Conservation (phyloP, 2,113 vertebrate species). For the Pollachius pollachius region DNA sequence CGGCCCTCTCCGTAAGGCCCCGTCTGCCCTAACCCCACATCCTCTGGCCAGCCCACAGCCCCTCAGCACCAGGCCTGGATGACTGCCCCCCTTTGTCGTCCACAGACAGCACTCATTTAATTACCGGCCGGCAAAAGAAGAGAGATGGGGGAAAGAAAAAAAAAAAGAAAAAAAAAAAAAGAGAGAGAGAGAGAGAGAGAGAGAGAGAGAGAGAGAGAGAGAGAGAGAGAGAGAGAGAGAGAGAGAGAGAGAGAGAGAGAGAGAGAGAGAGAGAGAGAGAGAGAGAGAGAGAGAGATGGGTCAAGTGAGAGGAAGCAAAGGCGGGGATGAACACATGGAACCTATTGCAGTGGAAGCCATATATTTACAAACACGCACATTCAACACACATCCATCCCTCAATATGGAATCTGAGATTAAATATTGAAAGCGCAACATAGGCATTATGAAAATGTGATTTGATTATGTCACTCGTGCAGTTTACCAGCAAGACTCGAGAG, state of each 20-base stretch:
- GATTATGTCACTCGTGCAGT: slow-evolving; percentile 50
- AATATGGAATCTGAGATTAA: slow-evolving; percentile 66
- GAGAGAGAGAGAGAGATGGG: background rate
- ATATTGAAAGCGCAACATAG: slow-evolving; percentile 57
- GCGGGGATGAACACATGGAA: slow-evolving; percentile 13
- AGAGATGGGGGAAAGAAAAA: slow-evolving; percentile 8
- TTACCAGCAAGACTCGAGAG: slow-evolving; percentile 45
- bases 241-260: background rate
- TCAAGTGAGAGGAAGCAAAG: background rate
- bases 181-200: background rate
- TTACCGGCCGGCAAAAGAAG: slow-evolving; percentile 27
- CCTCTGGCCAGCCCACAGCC: slow-evolving; percentile 23
- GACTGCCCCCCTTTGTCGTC: slow-evolving; percentile 63
- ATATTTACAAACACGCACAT: background rate
- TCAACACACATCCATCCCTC: slow-evolving; percentile 36
- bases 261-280: background rate
- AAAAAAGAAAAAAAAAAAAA: background rate
- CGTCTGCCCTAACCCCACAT: too few relatives aligned
- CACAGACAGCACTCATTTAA: slow-evolving; percentile 62
- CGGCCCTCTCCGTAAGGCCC: too few relatives aligned
- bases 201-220: background rate
- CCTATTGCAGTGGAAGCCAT: background rate
- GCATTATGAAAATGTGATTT: slow-evolving; percentile 71
- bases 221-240: background rate
- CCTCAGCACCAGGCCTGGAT: slow-evolving; percentile 36